phyloP scores from a whole-genome alignment of 2,113 vertebrate species.

The Corythornis cristatus region DNA sequence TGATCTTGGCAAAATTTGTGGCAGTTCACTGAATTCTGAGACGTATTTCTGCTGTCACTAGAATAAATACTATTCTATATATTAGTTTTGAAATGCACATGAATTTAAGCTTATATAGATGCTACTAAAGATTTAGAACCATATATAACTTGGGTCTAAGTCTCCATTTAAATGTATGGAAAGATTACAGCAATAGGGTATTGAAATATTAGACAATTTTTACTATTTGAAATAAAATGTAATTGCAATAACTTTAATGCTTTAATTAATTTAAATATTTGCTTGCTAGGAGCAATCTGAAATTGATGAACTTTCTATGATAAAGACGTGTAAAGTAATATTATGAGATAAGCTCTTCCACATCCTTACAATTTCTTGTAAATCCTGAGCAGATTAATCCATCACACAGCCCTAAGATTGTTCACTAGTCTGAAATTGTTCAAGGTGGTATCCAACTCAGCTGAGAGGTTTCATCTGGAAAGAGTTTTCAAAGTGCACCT shows the following conservation, averaged over 20 bases:
- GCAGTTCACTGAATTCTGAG: not conserved
- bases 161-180: not conserved
- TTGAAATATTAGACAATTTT: not conserved
- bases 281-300: not conserved
- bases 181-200: not conserved
- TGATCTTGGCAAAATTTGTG: not conserved
- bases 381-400: not conserved
- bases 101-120: not conserved
- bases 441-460: not conserved
- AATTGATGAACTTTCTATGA: not conserved
- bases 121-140: not conserved
- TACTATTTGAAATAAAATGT: conserved; percentile 2
- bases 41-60: not conserved
- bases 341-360: not conserved
- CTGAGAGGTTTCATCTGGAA: not conserved
- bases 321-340: not conserved
- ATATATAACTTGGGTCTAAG: not conserved
- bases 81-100: not conserved
- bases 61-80: not conserved
- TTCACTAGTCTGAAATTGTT: not conserved
- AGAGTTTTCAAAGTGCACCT: not conserved
- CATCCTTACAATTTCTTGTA: not conserved
- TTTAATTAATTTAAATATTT: not conserved
- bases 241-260: not conserved
- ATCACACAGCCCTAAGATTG: not conserved